Conservation (phyloP, 2,797 vertebrate genomes). For the Labeo calbasu region DNA sequence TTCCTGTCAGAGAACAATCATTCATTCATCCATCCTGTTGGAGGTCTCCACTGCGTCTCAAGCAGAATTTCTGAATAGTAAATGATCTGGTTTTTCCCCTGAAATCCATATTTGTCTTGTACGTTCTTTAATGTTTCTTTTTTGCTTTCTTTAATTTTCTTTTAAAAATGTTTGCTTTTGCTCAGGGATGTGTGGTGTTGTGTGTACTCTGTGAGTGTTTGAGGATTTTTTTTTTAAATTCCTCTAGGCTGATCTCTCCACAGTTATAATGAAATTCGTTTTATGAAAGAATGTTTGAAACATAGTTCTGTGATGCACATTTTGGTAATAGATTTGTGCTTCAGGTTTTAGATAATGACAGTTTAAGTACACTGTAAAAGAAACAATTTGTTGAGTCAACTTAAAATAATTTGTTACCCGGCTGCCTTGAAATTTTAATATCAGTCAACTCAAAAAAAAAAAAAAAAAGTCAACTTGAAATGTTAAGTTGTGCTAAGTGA, state of each 20-base stretch:
- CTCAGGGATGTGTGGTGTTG: not conserved
- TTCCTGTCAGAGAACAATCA: conserved; percentile 18
- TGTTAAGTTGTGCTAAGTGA: too few relatives aligned
- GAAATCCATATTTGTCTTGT: not conserved
- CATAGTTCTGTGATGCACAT: not conserved
- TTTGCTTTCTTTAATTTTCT: not conserved
- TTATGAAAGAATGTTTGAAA: not conserved
- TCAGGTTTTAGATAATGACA: not conserved
- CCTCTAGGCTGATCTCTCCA: not conserved
- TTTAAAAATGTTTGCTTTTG: not conserved
- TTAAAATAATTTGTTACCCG: too few relatives aligned
- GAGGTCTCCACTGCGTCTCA: conserved; percentile 4
- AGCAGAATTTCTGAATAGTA: not conserved
- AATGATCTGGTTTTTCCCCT: not conserved
- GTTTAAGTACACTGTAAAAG: not conserved
- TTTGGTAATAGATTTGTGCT: not conserved
- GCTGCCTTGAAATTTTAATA: too few relatives aligned
- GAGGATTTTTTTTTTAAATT: not conserved
- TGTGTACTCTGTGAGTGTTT: not conserved
- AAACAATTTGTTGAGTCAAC: too few relatives aligned
- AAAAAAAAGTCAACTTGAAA: too few relatives aligned
- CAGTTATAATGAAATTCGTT: not conserved
- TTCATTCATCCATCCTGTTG: conserved; percentile 23
- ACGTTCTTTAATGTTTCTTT: not conserved
- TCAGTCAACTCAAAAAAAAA: too few relatives aligned